phyloP scores from a whole-genome alignment of 2,797 vertebrate species.

The Chelmon rostratus region DNA sequence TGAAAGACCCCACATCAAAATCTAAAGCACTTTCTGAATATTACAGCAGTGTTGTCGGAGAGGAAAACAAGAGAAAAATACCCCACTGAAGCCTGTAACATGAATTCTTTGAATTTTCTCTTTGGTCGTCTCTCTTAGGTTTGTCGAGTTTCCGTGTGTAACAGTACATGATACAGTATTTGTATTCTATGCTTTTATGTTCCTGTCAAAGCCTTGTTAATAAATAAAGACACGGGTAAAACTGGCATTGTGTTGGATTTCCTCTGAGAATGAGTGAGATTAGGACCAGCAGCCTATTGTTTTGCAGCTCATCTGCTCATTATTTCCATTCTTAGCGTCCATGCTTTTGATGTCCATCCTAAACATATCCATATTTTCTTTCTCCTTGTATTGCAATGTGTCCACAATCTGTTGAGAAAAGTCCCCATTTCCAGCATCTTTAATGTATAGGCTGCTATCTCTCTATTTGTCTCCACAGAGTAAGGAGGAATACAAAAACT shows the following conservation, averaged over 20 bases:
- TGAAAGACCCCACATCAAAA: background rate
- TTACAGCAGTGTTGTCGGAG: background rate
- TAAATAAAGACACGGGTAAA: conserved; percentile 35
- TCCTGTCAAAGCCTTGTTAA: conserved; percentile 26
- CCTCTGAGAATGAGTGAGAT: conserved; percentile 17
- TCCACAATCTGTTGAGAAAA: background rate
- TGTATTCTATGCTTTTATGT: conserved; percentile 34
- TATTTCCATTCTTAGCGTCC: conserved; percentile 23
- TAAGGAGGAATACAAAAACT: background rate
- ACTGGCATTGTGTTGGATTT: conserved; percentile 12
- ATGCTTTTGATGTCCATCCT: conserved; percentile 22
- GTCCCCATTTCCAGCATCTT: background rate
- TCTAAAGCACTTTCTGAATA: background rate
- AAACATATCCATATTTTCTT: background rate
- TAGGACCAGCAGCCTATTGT: conserved; percentile 1
- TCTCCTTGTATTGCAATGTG: background rate
- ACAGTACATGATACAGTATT: background rate
- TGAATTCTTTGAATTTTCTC: background rate
- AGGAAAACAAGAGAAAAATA: background rate
- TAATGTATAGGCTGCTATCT: background rate
- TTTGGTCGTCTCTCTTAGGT: conserved; percentile 10
- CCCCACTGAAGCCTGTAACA: background rate
- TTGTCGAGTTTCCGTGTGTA: conserved; percentile 5
- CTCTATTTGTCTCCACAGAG: background rate
- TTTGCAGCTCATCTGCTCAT: conserved; percentile 11